Percentiles rank a stretch among this genome's conserved stretches.
Evolutionary conservation across 2,113 vertebrate species (phyloP).

Genomic region (Oceanites oceanicus): DNA sequence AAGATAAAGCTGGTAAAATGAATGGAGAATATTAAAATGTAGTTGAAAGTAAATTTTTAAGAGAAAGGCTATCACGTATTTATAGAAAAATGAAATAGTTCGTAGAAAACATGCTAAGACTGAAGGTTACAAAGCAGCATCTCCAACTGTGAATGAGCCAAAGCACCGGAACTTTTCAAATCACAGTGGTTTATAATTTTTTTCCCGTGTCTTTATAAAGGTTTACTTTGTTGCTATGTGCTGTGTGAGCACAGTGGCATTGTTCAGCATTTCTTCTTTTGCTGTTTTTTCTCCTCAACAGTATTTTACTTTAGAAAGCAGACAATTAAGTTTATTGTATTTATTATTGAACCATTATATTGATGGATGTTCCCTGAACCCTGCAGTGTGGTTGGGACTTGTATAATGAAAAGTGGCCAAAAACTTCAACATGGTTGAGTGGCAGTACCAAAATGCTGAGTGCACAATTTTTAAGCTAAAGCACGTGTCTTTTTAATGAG

Average conservation of each 20-base stretch:
- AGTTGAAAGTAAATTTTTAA: not conserved
- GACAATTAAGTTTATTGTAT: not conserved
- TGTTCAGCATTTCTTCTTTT: not conserved
- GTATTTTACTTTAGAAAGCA: not conserved
- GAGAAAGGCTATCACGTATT: not conserved
- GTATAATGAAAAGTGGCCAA: not conserved
- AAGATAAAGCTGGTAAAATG: not conserved
- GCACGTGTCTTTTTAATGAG: not conserved
- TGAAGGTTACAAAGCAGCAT: not conserved
- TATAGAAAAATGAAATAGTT: not conserved
- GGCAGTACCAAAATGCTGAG: not conserved
- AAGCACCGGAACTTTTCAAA: not conserved
- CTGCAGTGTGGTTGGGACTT: not conserved
- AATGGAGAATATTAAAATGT: not conserved
- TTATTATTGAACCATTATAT: not conserved
- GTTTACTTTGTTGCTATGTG: not conserved
- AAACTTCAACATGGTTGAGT: not conserved
- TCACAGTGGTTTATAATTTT: not conserved
- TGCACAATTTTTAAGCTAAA: not conserved
- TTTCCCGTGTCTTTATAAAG: not conserved
- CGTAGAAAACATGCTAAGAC: not conserved
- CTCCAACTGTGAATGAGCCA: not conserved
- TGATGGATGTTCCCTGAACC: not conserved
- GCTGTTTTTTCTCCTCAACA: not conserved
- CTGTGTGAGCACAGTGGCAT: not conserved